Base-by-base conservation (phyloP, 2,888 invertebrate genomes). In the Anarsia innoxiella region DNA sequence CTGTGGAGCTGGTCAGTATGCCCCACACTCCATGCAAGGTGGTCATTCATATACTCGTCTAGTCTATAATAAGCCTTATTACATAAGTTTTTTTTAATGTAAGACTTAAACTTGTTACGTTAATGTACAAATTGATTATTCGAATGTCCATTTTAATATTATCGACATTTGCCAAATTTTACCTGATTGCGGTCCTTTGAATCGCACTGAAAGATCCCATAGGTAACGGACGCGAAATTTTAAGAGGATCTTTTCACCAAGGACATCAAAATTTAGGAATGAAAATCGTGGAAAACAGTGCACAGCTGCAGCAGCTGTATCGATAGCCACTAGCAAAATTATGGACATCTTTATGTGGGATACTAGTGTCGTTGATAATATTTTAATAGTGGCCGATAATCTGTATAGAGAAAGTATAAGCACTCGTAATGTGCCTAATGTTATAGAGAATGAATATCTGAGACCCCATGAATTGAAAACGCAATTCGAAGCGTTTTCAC, bases 271-370 rank as follows among this genome's bases (percentile, higher is more conserved):
- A 15, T 30, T 30, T 14, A 30, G 30, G 14, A 14, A 30, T 14
- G 30, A 13, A 30, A 30, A 14, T 30, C 30, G 30, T 30, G 30
- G 30, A 8, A 30, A 30, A 30, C 30, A 30, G 10, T 30, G 30
- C 30, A 30, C 30, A 30, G 30, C 30, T 10, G 30, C 30, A 12
- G 30, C 30, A 30, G 30, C 30, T 30, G 30, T 30, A 30, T 30
- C 30, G n/a, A 30, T 30, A 30, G 30, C 30, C 14, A 30, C 30
- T 10, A 30, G 30, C 12, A 27, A 27, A 27, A 27, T 27, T 27
- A 27, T 11, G 10, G 27, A 27, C 12, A 27, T 27, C 10, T 9
- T 2, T 27, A 11, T 11, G 27, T 27, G 27, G 27, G 27, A 27
- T 11, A 27, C 27, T 27, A n/a, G 27, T 27, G 27, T 27, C 27